Conservation (phyloP, 1,140 invertebrate genomes). For the Pseudomyrmex sp. region DNA sequence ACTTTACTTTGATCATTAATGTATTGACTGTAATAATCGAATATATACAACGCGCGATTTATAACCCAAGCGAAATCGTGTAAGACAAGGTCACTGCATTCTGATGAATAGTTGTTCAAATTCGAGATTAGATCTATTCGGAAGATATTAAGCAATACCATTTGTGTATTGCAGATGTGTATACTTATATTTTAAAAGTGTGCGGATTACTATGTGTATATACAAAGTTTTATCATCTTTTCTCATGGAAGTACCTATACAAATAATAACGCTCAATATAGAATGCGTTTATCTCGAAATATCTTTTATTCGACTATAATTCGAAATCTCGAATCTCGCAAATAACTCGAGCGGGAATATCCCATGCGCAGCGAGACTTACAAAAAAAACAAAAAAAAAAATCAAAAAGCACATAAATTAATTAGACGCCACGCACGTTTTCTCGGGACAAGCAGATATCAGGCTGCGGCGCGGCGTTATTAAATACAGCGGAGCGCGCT, state of each 20-base stretch:
- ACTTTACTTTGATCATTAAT: slow-evolving; percentile 45
- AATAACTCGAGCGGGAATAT: slow-evolving; percentile 13
- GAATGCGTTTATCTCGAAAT: background rate
- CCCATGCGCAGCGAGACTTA: background rate
- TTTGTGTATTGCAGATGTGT: background rate
- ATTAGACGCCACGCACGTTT: background rate
- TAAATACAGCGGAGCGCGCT: background rate
- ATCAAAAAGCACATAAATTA: background rate
- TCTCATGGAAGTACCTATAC: background rate
- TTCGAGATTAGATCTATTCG: slow-evolving; percentile 1
- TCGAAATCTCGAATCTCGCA: background rate
- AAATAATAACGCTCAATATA: background rate
- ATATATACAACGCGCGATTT: background rate
- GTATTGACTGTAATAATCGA: slow-evolving; percentile 26
- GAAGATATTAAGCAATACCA: background rate
- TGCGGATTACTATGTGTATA: background rate
- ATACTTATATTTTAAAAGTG: background rate
- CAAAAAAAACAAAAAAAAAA: background rate
- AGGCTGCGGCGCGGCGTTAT: background rate
- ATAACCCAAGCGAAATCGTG: background rate
- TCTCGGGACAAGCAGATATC: background rate
- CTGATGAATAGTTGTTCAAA: background rate
- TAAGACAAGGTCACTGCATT: background rate
- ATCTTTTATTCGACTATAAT: background rate
- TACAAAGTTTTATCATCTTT: no score